A percentile compares a stretch with the other conserved stretches of the same genome.
phyloP scores from a whole-genome alignment of 1,140 invertebrate genomes.

The Physella acuta region DNA sequence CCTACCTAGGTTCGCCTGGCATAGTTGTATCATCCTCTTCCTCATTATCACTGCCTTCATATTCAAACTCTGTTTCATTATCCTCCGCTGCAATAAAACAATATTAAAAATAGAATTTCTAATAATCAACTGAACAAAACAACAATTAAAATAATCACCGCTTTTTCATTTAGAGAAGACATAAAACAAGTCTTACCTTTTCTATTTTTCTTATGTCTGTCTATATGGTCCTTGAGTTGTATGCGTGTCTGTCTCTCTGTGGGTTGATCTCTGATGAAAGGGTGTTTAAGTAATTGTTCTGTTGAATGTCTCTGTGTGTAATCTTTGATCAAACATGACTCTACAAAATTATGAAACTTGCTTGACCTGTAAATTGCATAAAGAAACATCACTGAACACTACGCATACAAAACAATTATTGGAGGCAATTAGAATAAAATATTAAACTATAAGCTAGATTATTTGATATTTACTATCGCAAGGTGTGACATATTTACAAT shows the following conservation, averaged over 20 bases:
- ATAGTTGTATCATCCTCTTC: slow-evolving; percentile 53
- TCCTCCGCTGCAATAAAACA: slow-evolving; percentile 40
- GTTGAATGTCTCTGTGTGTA: slow-evolving; percentile 98
- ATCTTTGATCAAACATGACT: slow-evolving; percentile 91
- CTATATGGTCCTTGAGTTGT: slow-evolving; percentile 98
- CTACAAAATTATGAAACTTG: slow-evolving; percentile 72
- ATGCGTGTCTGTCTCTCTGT: slow-evolving; percentile 96
- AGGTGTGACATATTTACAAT: no score
- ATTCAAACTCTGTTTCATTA: slow-evolving; percentile 59
- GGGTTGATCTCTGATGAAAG: slow-evolving; percentile 96
- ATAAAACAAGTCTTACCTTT: slow-evolving; percentile 41
- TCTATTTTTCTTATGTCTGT: slow-evolving; percentile 67
- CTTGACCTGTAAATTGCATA: slow-evolving; percentile 58
- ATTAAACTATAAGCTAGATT: background rate
- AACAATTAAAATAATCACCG: no score
- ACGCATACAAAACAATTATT: no score
- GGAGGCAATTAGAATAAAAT: background rate
- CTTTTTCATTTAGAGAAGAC: no score
- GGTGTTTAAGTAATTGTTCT: slow-evolving; percentile 94
- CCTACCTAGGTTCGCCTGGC: slow-evolving; percentile 56
- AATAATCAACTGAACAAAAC: no score
- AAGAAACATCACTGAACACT: background rate
- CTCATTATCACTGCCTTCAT: slow-evolving; percentile 58
- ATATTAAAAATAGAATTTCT: slow-evolving; percentile 6
- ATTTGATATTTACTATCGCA: background rate